Evolutionary conservation across 2,797 vertebrate genomes (phyloP).

Genomic region (Smutsia temminckii): DNA sequence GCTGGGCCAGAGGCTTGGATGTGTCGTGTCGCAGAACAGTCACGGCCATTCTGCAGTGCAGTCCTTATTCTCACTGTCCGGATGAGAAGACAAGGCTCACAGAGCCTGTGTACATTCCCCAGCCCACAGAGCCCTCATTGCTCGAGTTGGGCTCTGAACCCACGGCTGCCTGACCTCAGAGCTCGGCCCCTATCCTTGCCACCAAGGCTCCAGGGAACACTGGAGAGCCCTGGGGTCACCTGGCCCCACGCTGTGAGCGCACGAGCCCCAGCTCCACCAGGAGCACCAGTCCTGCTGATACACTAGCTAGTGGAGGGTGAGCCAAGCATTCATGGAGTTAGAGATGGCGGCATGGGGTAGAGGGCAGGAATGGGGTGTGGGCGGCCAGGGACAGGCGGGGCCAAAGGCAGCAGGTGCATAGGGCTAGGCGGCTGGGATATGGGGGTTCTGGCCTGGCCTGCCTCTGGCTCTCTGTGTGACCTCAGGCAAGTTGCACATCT

Average conservation of each 20-base stretch:
- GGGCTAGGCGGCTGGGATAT: neutral
- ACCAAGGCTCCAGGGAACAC: neutral
- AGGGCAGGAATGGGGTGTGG: neutral
- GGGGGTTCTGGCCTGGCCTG: neutral
- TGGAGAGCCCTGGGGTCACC: neutral
- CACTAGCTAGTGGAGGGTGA: neutral
- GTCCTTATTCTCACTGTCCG: neutral
- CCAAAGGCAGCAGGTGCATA: neutral
- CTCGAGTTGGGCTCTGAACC: neutral
- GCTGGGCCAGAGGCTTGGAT: neutral
- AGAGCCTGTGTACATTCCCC: neutral
- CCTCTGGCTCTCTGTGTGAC: neutral
- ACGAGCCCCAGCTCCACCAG: neutral
- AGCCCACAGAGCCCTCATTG: fast-evolving
- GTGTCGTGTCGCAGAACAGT: neutral
- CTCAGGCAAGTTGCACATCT: neutral
- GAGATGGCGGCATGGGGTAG: neutral
- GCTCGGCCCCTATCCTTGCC: neutral
- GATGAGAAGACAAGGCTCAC: neutral
- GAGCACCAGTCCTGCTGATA: neutral
- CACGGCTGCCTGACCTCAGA: neutral
- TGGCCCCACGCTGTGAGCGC: neutral
- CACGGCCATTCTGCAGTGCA: neutral
- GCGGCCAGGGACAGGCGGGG: no score
- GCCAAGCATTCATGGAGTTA: neutral